Evolutionary conservation across 2,113 vertebrate genomes (phyloP), one percentile per base, ranked within the genome.

Genomic region (Anser cygnoides): DNA sequence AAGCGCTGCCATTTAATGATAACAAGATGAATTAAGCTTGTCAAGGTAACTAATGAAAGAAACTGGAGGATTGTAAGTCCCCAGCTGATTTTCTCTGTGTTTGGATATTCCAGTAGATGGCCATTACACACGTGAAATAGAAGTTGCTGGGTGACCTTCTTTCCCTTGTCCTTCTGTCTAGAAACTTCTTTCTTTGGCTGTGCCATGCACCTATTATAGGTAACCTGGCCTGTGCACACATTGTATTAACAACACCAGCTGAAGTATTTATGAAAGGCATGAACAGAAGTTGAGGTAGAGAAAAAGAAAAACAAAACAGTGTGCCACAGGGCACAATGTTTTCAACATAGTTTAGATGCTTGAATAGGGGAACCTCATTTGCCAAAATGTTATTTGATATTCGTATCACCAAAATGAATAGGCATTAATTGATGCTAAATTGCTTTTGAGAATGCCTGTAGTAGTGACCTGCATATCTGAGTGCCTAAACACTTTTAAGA

Each of bases 31-130:
- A 89, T 87, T 84, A 72, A 84, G 21, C 35, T 71, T 92, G 70
- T 49, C 66, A 82, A 82, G 76, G 78, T 61, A 94, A 78, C 49
- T 87, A 76, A 86, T 72, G 54, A 89, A 50, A 50, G 61, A 89
- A 92, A 82, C 9, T n/a, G n/a, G 70, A 85, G 35, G 15, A 70
- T 10, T 62, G n/a, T 87, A 46, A 91, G 43, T 75, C 49, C 49
- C 65, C 1, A 1, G 54, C 10, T 44, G 9, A 84, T 93, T 90
- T 94, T 81, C 52, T 78, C 52, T 78, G 85, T 63, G 49, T 43
- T 66, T 33, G 79, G 77, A 43, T 88, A 58, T 54, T 78, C 37
- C 58, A 76, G 66, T 61, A 79, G 83, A 33, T 50, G 44, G 77
- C 54, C 49, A 67, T 41, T 62, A 84, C 20, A 86, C 6, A 67